phyloP scores from a whole-genome alignment of 2,888 invertebrate genomes.

The Meteorus cinctellus region DNA sequence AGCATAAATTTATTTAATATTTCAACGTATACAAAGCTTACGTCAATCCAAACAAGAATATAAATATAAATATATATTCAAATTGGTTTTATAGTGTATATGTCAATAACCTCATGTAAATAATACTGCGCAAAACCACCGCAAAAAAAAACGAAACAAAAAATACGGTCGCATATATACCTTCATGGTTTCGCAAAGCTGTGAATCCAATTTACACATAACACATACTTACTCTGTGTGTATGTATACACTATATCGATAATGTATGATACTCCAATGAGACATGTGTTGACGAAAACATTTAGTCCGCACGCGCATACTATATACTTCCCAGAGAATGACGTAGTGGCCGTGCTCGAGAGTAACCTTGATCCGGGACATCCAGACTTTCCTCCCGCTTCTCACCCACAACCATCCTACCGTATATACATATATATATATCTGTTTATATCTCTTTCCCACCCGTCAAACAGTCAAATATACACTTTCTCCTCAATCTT shows the following conservation, averaged over 20 bases:
- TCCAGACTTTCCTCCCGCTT: conserved; percentile 49
- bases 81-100: not conserved
- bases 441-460: conserved; percentile 33
- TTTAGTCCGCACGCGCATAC: conserved; percentile 41
- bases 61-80: not conserved
- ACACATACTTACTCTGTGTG: not conserved
- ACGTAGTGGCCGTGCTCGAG: conserved; percentile 57
- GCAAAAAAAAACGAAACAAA: not conserved
- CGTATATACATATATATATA: conserved; percentile 24
- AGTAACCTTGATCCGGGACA: conserved; percentile 69
- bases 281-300: conserved; percentile 20
- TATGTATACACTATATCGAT: conserved; percentile 3
- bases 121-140: not conserved
- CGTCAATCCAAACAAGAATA: not conserved
- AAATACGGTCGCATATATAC: not conserved
- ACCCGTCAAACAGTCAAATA: not conserved
- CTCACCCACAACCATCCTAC: conserved; percentile 8
- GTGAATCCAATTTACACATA: conserved; percentile 1
- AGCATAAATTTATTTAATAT: not conserved
- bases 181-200: not conserved
- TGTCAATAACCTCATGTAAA: conserved; percentile 5
- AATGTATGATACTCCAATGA: conserved; percentile 11
- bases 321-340: conserved; percentile 53
- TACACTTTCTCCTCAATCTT: too few relatives aligned
- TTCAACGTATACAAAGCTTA: too few relatives aligned